Percentiles rank a stretch among this genome's conserved stretches.
These are phyloP conservation scores for Synergus japonicus DNA, from an alignment of 2,888 invertebrate genomes.

Conservation along the genomic window DNA sequence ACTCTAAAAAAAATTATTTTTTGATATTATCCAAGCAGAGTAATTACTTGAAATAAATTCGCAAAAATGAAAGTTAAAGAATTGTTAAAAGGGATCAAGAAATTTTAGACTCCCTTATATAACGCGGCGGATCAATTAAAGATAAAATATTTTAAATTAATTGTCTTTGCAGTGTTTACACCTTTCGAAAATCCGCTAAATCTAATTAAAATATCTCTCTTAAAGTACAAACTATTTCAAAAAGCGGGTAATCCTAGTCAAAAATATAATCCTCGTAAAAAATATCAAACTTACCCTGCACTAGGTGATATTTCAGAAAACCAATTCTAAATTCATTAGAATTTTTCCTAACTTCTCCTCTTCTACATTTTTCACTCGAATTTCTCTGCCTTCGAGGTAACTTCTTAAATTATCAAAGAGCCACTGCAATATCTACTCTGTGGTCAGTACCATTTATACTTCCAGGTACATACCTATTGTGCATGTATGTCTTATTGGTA, in stretches of 20 bases:
- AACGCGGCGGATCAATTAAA: no score
- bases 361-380: background rate
- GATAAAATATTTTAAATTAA: no score
- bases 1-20: no score
- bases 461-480: constrained; percentile 60
- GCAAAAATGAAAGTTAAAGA: no score
- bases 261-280: background rate
- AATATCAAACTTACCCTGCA: constrained; percentile 19
- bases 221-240: no score
- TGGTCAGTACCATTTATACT: constrained; percentile 65
- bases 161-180: no score
- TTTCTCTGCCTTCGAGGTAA: background rate
- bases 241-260: background rate
- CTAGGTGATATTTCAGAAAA: background rate
- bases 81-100: no score
- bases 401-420: constrained; percentile 31
- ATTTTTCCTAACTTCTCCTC: background rate
- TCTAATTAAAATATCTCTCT: no score
- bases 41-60: no score
- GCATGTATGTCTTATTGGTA: constrained; percentile 64
- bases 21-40: no score
- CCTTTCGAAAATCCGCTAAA: no score
- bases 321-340: background rate
- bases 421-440: constrained; percentile 61
- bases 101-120: no score